Percentiles rank a stretch among this genome's conserved stretches.
Evolutionary conservation across 1,140 invertebrate genomes (phyloP).

Genomic region (Drosophila mauritiana): DNA sequence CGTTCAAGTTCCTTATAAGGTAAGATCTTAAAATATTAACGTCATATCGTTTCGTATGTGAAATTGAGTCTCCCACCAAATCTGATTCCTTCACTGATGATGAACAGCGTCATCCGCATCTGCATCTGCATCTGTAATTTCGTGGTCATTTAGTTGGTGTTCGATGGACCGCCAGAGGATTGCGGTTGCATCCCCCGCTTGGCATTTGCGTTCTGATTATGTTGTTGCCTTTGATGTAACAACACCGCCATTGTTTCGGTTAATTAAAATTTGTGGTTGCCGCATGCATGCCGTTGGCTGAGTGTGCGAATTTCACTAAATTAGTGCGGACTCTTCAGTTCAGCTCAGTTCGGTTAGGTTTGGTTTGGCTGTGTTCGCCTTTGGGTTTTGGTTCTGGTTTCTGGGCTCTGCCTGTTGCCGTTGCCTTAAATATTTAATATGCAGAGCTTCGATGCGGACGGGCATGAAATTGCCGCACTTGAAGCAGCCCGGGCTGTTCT

Average conservation of each 20-base stretch:
- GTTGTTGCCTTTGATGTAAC: conserved; percentile 67
- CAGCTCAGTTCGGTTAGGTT: neutral
- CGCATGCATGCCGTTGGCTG: conserved; percentile 25
- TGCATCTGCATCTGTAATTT: conserved; percentile 47
- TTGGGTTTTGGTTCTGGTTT: conserved; percentile 4
- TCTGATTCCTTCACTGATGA: conserved; percentile 5
- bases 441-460: conserved; percentile 54
- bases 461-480: conserved; percentile 66
- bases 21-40: neutral
- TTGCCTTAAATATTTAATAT: conserved; percentile 79
- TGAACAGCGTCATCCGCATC: neutral
- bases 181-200: conserved; percentile 49
- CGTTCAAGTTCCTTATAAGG: neutral
- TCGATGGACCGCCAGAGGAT: conserved; percentile 36
- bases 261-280: conserved; percentile 82
- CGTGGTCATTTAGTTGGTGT: conserved; percentile 63
- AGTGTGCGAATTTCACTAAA: conserved; percentile 60
- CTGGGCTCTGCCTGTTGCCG: conserved; percentile 38
- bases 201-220: conserved; percentile 57
- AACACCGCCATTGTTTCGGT: conserved; percentile 76
- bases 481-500: conserved; percentile 27
- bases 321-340: conserved; percentile 47
- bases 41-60: neutral
- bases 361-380: neutral
- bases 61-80: neutral